These are phyloP conservation scores for Thalpophila matura DNA, from an alignment of 2,888 invertebrate species.

Conservation along the genomic window DNA sequence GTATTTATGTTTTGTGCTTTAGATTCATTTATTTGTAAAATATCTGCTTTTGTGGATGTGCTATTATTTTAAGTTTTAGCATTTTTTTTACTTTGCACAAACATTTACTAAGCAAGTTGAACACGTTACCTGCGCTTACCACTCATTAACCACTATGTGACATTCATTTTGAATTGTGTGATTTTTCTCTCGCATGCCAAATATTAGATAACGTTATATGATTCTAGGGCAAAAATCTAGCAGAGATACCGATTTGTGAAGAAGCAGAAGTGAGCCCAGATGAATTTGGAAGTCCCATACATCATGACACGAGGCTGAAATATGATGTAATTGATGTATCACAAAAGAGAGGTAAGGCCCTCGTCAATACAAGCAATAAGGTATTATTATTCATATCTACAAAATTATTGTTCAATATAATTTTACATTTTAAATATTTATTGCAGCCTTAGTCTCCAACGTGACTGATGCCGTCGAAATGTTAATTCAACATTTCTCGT, in stretches of 20 bases:
- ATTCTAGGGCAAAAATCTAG: constrained; percentile 90
- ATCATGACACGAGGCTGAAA: constrained; percentile 82
- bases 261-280: constrained; percentile 92
- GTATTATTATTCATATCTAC: too few species aligned
- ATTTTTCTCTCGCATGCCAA: constrained; percentile 17
- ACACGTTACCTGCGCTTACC: constrained; percentile 58
- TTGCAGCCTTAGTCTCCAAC: constrained; percentile 93
- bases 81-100: constrained; percentile 59
- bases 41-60: constrained; percentile 44
- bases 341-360: constrained; percentile 90
- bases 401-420: background rate
- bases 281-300: constrained; percentile 90
- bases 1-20: constrained; percentile 52
- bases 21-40: constrained; percentile 4
- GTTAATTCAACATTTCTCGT: constrained; percentile 93
- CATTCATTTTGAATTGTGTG: constrained; percentile 12
- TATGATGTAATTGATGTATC: constrained; percentile 89
- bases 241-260: constrained; percentile 92
- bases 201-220: constrained; percentile 29
- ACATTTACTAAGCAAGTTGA: constrained; percentile 46
- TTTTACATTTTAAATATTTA: too few species aligned
- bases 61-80: constrained; percentile 39
- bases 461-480: constrained; percentile 94
- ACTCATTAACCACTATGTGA: constrained; percentile 57
- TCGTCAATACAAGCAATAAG: too few species aligned